Conservation (phyloP, 2,113 vertebrate species). For the Spheniscus mendiculus region DNA sequence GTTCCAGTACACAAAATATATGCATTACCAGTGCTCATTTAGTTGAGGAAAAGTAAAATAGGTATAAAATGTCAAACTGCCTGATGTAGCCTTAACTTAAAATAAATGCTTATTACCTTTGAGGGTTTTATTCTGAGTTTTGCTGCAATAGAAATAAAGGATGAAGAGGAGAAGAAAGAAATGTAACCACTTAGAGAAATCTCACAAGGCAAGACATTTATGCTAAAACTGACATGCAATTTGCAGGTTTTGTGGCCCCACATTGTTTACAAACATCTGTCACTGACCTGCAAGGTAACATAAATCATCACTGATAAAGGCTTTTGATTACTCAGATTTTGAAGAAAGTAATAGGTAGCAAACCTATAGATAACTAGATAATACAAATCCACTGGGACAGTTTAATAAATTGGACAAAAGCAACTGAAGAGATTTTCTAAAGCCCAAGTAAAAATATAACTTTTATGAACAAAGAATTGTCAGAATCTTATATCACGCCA, state of each 20-base stretch:
- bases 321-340: background rate
- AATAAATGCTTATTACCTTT: conserved; percentile 9
- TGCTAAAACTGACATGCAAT: background rate
- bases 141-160: background rate
- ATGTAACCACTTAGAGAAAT: background rate
- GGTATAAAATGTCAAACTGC: conserved; percentile 44
- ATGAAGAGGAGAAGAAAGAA: background rate
- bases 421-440: background rate
- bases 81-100: conserved; percentile 21
- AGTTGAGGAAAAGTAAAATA: conserved; percentile 33
- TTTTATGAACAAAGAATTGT: background rate
- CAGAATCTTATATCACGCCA: background rate
- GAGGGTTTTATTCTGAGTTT: background rate
- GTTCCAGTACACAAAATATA: conserved; percentile 55
- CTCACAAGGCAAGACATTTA: background rate
- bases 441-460: background rate
- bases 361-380: background rate
- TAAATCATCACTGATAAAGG: background rate
- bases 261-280: background rate
- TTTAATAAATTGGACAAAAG: background rate
- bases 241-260: background rate
- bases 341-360: background rate
- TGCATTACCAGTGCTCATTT: conserved; percentile 38
- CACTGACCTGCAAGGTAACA: background rate
- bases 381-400: background rate